phyloP scores from a whole-genome alignment of 35 echinoderm and acorn worm genomes.

The Holothuria glaberrima region DNA sequence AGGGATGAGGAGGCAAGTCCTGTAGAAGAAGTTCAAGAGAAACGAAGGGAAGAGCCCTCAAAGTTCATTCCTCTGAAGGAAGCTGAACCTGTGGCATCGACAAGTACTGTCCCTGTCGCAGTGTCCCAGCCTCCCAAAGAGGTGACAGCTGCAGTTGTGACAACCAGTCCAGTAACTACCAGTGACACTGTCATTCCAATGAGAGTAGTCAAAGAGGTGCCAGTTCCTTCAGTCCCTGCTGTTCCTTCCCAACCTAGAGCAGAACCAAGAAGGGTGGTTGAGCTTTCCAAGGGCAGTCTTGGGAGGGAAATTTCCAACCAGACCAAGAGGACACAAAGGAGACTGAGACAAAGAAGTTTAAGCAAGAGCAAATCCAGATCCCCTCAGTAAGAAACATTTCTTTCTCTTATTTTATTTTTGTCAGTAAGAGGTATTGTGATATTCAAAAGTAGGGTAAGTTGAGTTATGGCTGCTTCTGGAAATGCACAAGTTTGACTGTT shows the following conservation, averaged over 20 bases:
- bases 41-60: conserved; percentile 13
- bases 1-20: conserved; percentile 28
- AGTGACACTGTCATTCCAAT: no score
- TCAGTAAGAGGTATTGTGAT: no score
- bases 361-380: conserved; percentile 10
- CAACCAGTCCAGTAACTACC: no score
- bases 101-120: background rate
- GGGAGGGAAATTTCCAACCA: conserved; percentile 40
- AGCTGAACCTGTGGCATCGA: background rate
- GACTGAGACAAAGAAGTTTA: background rate
- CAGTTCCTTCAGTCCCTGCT: background rate
- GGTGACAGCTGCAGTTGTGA: no score
- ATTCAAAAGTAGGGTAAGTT: no score
- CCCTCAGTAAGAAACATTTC: conserved; percentile 4
- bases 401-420: background rate
- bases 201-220: background rate
- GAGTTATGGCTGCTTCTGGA: no score
- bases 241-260: background rate
- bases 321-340: conserved; percentile 13
- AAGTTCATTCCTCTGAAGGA: conserved; percentile 32
- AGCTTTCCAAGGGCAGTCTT: background rate
- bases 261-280: background rate
- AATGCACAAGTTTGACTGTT: background rate
- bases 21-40: background rate
- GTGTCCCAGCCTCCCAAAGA: background rate